A percentile compares a stretch with the other conserved stretches of the same genome.
Evolutionary conservation across 2,113 vertebrate species (phyloP).

Genomic region (Meleagris gallopavo): DNA sequence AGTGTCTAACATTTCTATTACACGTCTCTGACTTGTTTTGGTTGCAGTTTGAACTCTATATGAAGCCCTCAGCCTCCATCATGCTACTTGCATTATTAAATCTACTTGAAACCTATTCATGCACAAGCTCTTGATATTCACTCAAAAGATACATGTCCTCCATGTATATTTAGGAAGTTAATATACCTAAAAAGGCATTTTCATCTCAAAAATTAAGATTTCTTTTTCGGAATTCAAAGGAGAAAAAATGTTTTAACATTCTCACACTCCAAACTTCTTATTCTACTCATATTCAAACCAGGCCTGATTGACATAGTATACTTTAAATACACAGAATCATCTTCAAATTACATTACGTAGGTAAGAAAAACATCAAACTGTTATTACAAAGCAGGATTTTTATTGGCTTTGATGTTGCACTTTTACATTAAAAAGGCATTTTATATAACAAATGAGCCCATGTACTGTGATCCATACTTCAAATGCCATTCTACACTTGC

Average conservation of each 20-base stretch:
- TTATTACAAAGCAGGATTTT: slow-evolving; percentile 73
- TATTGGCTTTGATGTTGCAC: slow-evolving; percentile 85
- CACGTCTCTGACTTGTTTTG: background rate
- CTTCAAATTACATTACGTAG: background rate
- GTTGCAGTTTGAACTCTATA: background rate
- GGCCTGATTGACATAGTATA: slow-evolving; percentile 78
- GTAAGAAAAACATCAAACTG: slow-evolving; percentile 82
- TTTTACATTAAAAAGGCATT: slow-evolving; percentile 81
- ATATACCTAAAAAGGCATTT: slow-evolving; percentile 41
- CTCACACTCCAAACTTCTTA: slow-evolving; percentile 42
- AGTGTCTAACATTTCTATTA: background rate
- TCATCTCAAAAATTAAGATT: slow-evolving; percentile 24
- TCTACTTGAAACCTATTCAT: slow-evolving; percentile 75
- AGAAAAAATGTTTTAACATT: slow-evolving; percentile 54
- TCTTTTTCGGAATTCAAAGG: slow-evolving; percentile 48
- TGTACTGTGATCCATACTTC: slow-evolving; percentile 50
- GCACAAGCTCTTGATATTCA: slow-evolving; percentile 79
- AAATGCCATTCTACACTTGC: slow-evolving; percentile 66
- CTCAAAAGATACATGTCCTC: slow-evolving; percentile 37
- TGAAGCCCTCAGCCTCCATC: background rate
- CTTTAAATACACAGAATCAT: slow-evolving; percentile 7
- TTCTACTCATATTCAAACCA: slow-evolving; percentile 77
- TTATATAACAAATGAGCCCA: slow-evolving; percentile 62
- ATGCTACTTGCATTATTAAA: background rate
- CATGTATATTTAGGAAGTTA: background rate